Percentiles rank a stretch among this genome's conserved stretches.
phyloP scores from a whole-genome alignment of 2,797 vertebrate genomes.

The Lepilemur septentrionalis region DNA sequence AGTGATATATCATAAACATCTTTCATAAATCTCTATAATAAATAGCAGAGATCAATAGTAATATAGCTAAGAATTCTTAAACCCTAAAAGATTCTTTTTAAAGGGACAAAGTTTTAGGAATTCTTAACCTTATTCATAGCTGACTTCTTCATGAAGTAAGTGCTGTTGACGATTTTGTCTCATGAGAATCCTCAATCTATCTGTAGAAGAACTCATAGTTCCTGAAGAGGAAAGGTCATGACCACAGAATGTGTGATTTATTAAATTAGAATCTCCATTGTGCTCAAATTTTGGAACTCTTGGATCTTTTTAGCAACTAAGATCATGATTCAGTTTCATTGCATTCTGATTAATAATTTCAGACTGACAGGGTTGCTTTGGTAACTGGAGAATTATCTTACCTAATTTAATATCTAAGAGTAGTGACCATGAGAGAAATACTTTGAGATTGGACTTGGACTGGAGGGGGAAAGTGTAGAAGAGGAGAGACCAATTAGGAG shows the following conservation, averaged over 20 bases:
- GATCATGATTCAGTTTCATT: background rate
- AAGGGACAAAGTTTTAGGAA: background rate
- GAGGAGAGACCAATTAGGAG: background rate
- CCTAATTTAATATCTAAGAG: constrained; percentile 14
- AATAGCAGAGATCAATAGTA: background rate
- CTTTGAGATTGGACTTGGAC: background rate
- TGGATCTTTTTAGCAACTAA: background rate
- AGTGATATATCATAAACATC: background rate
- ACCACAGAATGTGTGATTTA: background rate
- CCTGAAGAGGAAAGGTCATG: background rate
- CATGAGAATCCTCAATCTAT: background rate
- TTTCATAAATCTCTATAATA: background rate
- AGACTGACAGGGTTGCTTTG: background rate
- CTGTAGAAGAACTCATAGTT: background rate
- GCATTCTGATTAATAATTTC: background rate
- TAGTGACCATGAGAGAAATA: background rate
- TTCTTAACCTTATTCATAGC: background rate
- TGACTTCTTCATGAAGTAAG: background rate
- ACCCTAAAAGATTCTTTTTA: background rate
- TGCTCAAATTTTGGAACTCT: background rate
- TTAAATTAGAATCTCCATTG: background rate
- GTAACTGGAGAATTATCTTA: background rate
- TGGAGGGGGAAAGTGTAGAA: background rate
- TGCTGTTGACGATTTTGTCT: background rate
- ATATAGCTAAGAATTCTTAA: background rate